Evolutionary conservation across 2,113 vertebrate species (phyloP).

Genomic region (Todiramphus chloris): DNA sequence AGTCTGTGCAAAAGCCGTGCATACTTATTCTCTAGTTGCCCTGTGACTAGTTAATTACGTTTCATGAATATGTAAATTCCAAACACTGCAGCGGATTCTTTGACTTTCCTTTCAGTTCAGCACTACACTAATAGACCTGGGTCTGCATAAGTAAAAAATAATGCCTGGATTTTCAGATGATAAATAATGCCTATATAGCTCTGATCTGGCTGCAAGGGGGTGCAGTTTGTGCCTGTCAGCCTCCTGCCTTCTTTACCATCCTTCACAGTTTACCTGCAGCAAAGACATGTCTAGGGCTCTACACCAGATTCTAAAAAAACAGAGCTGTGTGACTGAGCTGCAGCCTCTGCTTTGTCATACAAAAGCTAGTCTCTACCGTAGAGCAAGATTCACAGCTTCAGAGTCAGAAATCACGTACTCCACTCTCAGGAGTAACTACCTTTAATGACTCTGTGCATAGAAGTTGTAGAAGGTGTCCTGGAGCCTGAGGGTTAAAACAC

Average conservation of each 20-base stretch:
- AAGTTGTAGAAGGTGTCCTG: background rate
- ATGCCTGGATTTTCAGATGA: background rate
- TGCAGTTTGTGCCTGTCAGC: background rate
- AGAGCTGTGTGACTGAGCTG: background rate
- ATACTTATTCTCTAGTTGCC: background rate
- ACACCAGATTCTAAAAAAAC: background rate
- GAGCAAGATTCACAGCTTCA: background rate
- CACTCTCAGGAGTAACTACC: background rate
- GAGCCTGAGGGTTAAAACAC: background rate
- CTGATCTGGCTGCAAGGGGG: background rate
- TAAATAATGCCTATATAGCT: background rate
- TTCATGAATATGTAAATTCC: conserved; percentile 20
- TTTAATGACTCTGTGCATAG: background rate
- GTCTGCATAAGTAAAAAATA: background rate
- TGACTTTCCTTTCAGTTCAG: conserved; percentile 19
- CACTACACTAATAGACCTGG: background rate
- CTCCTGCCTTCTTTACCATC: background rate
- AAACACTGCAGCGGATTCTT: background rate
- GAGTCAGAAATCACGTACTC: background rate
- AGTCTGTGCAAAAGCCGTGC: background rate
- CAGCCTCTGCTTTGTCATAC: background rate
- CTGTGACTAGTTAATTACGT: conserved; percentile 15
- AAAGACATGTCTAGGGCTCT: background rate
- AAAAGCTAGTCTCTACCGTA: background rate
- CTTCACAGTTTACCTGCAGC: background rate